phyloP scores from a whole-genome alignment of 2,797 vertebrate species.

The Anguilla marmorata region DNA sequence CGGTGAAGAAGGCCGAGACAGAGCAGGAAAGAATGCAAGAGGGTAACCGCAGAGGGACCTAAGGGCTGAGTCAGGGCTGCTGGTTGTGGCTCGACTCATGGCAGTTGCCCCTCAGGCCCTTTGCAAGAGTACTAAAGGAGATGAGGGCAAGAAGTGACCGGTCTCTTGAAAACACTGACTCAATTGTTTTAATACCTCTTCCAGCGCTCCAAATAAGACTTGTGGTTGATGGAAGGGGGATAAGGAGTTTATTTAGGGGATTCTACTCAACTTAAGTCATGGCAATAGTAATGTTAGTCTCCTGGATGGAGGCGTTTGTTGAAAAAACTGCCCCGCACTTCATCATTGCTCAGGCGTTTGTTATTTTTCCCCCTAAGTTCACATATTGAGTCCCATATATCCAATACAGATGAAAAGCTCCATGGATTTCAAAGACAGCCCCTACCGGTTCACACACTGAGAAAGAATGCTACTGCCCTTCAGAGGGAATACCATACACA shows the following conservation, averaged over 20 bases:
- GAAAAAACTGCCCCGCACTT: background rate
- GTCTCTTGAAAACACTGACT: background rate
- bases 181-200: background rate
- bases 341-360: background rate
- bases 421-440: slow-evolving; percentile 11
- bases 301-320: slow-evolving; percentile 34
- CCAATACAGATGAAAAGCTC: slow-evolving; percentile 5
- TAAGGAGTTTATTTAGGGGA: slow-evolving; percentile 37
- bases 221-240: slow-evolving; percentile 8
- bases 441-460: slow-evolving; percentile 14
- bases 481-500: background rate
- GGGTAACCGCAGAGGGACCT: slow-evolving; percentile 23
- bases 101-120: slow-evolving; percentile 1
- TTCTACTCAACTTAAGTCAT: slow-evolving; percentile 40
- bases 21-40: slow-evolving; percentile 32
- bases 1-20: slow-evolving; percentile 12
- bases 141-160: slow-evolving; percentile 15
- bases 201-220: slow-evolving; percentile 7
- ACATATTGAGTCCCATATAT: slow-evolving; percentile 11
- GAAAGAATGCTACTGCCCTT: slow-evolving; percentile 21
- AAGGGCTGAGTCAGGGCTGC: slow-evolving; percentile 16
- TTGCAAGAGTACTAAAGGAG: slow-evolving; percentile 13
- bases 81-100: background rate
- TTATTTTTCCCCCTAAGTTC: background rate
- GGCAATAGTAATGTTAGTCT: slow-evolving; percentile 26